Conservation (phyloP, 2,797 vertebrate species). For the Tiaroga cobitis region DNA sequence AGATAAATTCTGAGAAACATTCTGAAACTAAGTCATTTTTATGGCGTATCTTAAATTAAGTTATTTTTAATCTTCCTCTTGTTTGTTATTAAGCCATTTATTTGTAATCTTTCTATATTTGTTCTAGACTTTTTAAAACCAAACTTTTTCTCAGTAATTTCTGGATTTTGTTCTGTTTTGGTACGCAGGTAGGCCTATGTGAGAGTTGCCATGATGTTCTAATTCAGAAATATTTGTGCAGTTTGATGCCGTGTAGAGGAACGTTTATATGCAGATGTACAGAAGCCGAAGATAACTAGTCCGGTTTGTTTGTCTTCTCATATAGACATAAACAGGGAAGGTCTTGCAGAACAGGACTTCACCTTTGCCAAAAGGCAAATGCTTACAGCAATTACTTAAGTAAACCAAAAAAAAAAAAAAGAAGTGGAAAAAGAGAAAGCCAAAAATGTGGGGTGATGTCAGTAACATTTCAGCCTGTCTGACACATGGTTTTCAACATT, state of each 20-base stretch:
- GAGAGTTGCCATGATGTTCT: neutral
- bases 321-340: slow-evolving; percentile 43
- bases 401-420: neutral
- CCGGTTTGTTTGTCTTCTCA: slow-evolving; percentile 42
- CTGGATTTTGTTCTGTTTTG: neutral
- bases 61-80: neutral
- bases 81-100: no score
- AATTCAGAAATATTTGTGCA: neutral
- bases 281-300: slow-evolving; percentile 38
- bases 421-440: neutral
- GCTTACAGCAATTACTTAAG: slow-evolving; percentile 1
- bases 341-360: slow-evolving; percentile 25
- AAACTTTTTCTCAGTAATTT: neutral
- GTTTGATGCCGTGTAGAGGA: neutral
- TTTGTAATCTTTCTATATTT: neutral
- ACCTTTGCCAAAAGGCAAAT: slow-evolving; percentile 40
- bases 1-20: neutral
- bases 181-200: neutral
- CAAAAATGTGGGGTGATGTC: slow-evolving; percentile 5
- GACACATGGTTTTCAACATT: slow-evolving; percentile 4
- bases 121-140: no score
- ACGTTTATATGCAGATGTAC: slow-evolving; percentile 20
- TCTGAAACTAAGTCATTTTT: neutral
- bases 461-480: slow-evolving; percentile 8
- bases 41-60: neutral